Percentiles rank a stretch among this genome's conserved stretches.
phyloP scores from a whole-genome alignment of 2,888 invertebrate species.

The Scaptomyza cyrtandrae region DNA sequence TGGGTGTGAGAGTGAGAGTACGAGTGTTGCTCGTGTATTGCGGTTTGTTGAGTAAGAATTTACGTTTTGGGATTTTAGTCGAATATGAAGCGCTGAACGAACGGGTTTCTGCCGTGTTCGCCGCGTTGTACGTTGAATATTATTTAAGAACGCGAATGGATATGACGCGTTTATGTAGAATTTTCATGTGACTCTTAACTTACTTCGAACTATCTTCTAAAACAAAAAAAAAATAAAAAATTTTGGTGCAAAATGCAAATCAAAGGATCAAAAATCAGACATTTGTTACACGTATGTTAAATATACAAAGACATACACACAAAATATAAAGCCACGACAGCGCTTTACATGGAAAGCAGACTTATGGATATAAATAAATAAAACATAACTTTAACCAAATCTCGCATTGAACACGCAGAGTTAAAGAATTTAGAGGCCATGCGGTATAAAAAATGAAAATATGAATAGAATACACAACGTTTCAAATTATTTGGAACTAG shows the following conservation, averaged over 20 bases:
- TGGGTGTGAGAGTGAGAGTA: neutral
- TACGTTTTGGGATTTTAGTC: conserved; percentile 57
- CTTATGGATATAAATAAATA: neutral
- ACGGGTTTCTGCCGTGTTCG: conserved; percentile 46
- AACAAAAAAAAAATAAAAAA: neutral
- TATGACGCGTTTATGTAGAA: neutral
- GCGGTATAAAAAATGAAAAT: conserved; percentile 59
- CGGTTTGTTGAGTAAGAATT: conserved; percentile 57
- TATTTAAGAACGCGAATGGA: neutral
- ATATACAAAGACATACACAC: neutral
- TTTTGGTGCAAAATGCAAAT: neutral
- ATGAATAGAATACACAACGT: neutral
- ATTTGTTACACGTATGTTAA: neutral
- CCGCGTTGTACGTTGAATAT: conserved; percentile 3
- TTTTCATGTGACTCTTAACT: neutral
- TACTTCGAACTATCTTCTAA: neutral
- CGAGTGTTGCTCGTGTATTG: conserved; percentile 5
- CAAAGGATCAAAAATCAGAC: neutral
- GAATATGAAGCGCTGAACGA: conserved; percentile 54
- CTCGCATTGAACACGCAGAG: conserved; percentile 1
- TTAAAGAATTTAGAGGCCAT: conserved; percentile 37
- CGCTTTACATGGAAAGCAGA: conserved; percentile 1
- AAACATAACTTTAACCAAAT: conserved; percentile 13
- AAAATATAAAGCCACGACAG: conserved; percentile 11
- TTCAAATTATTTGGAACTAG: neutral